Evolutionary conservation across 1,140 invertebrate genomes (phyloP), one percentile per base, ranked within the genome.

Genomic region (Drosophila athabasca): DNA sequence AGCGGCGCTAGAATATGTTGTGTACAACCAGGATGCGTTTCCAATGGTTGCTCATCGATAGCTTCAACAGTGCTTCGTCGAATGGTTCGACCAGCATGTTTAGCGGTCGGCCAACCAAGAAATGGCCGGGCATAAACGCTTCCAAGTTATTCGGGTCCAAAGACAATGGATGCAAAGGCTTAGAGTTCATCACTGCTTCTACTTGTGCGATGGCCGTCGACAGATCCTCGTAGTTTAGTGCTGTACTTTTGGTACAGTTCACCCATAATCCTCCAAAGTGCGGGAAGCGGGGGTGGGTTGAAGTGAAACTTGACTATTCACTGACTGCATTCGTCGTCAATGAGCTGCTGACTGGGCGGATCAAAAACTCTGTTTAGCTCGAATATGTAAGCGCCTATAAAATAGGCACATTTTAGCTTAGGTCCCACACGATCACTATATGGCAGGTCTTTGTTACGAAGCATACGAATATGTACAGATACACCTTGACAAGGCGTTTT

Each of bases 161-260:
- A 7, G n/a, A n/a, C n/a, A n/a, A n/a, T n/a, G n/a, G n/a, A n/a
- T n/a, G n/a, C n/a, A n/a, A n/a, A n/a, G n/a, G n/a, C n/a, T n/a
- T n/a, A n/a, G n/a, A n/a, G n/a, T n/a, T n/a, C n/a, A n/a, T n/a
- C n/a, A n/a, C n/a, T n/a, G n/a, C n/a, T n/a, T n/a, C n/a, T n/a
- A n/a, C n/a, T n/a, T n/a, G n/a, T 9, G 48, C 9, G 13, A 61
- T 35, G 15, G 43, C 55, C 35, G 39, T 53, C 11, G 8, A 49
- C 0, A 64, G 45, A 2, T 66, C 54, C 31, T 66, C 62, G 13
- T 49, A 55, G 13, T 65, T 65, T 9, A 52, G 19, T n/a, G 48
- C n/a, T 6, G 58, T 43, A 15, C 49, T 41, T 9, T 53, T 53
- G 29, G 24, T 11, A 9, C 43, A 29, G 39, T 49, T 41, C 2